A percentile compares a stretch with the other conserved stretches of the same genome.
phyloP scores from a whole-genome alignment of 2,113 vertebrate genomes.

The Saimiri boliviensis region DNA sequence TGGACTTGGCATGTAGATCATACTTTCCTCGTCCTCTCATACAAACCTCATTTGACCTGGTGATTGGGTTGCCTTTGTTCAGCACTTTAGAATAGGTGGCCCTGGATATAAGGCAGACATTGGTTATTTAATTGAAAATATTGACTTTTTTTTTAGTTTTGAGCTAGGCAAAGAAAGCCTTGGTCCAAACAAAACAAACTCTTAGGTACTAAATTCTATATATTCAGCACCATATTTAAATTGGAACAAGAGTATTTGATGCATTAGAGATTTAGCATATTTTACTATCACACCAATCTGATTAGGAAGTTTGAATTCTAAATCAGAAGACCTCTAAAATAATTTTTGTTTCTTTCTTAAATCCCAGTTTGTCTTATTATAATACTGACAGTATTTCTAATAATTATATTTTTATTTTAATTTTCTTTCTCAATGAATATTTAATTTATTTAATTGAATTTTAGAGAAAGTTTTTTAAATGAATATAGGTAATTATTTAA shows the following conservation, averaged over 20 bases:
- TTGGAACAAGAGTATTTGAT: not conserved
- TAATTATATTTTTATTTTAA: not conserved
- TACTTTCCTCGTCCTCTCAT: not conserved
- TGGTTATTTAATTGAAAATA: not conserved
- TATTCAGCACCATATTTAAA: not conserved
- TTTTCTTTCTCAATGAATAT: not conserved
- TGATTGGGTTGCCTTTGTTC: not conserved
- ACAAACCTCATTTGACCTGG: not conserved
- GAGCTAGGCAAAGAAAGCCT: not conserved
- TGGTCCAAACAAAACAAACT: not conserved
- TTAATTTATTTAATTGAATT: constrained; percentile 34
- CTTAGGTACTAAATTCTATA: not conserved
- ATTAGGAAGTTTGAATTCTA: not conserved
- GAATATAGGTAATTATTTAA: not conserved
- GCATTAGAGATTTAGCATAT: not conserved
- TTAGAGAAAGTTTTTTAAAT: not conserved
- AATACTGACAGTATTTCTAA: not conserved
- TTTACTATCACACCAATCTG: not conserved
- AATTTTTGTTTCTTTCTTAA: not conserved
- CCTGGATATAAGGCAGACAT: not conserved
- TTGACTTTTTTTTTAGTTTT: not conserved
- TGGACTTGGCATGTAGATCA: not conserved
- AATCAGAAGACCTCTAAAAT: not conserved
- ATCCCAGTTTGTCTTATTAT: not conserved
- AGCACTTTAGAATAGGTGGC: not conserved